Base-by-base conservation (phyloP, 1,140 invertebrate species). In the Coenobita brevimanus region DNA sequence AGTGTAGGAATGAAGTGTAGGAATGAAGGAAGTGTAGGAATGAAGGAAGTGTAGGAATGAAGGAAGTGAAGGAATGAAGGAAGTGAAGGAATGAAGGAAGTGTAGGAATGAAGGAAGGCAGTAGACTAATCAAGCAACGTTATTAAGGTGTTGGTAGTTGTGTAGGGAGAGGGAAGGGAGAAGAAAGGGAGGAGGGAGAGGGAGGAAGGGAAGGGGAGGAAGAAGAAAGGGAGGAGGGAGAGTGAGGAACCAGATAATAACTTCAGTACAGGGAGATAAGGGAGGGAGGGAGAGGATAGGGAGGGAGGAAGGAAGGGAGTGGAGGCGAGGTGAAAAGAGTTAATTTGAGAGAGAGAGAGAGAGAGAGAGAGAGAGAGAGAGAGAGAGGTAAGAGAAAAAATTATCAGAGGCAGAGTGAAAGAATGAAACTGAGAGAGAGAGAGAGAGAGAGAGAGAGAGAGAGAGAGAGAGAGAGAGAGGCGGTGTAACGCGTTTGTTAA, bases 401-500 rank as follows among this genome's bases (percentile, higher is more conserved):
- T 30, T 6, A 6, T 24, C 15, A 30, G 8, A 64, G 79, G 78
- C 15, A 80, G 78, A 27, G 33, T 24, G 21, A n/a, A n/a, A n/a
- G n/a, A n/a, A n/a, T n/a, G n/a, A n/a, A n/a, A n/a, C n/a, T n/a
- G 10, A 62, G 38, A 33, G 1, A 71, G 80, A n/a, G 62, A 81
- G 27, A 64, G 79, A 57, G 79, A 38, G 79, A 57, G 46, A 41
- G 71, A 41, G n/a, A 80, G 17, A 57, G 27, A 41, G 8, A 54
- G 76, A 60, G 75, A 62, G 38, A 33, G 46, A 60, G 46, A 50
- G 57, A 46, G 41, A 33, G 46, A 38, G 38, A 71, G 71, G 38
- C 75, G 33, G 84, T 87, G 84, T 87, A 87, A 87, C 84, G 84
- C 80, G 84, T 87, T 87, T 79, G 84, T 87, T 87, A 87, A 87